These are phyloP conservation scores for Platynereis dumerilii DNA, from an alignment of 2,888 invertebrate species.

Conservation along the genomic window DNA sequence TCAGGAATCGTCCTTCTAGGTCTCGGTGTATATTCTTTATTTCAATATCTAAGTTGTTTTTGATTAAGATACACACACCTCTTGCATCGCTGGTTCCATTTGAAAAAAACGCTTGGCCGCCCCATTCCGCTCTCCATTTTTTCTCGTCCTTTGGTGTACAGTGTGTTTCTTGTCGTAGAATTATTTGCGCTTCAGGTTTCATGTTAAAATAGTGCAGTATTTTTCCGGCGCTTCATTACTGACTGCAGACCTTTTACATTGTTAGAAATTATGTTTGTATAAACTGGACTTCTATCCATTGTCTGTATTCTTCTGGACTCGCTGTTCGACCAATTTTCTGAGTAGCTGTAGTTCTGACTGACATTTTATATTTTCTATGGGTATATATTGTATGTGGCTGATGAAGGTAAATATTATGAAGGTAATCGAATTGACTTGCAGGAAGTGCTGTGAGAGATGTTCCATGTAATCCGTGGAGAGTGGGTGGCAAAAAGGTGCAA, in stretches of 20 bases:
- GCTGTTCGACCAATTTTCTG: too few relatives aligned
- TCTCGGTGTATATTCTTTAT: not conserved
- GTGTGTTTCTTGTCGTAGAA: not conserved
- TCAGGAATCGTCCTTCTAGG: not conserved
- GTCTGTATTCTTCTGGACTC: too few relatives aligned
- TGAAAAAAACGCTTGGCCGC: too few relatives aligned
- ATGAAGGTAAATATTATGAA: too few relatives aligned
- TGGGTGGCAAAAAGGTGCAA: too few relatives aligned
- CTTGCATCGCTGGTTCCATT: not conserved
- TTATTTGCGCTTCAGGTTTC: not conserved
- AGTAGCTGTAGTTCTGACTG: not conserved
- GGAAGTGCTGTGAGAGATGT: too few relatives aligned
- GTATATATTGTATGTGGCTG: too few relatives aligned
- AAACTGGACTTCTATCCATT: too few relatives aligned
- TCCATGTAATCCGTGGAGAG: too few relatives aligned
- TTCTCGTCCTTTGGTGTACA: not conserved
- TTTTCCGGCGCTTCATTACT: not conserved
- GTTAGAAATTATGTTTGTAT: not conserved
- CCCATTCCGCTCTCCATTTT: not conserved
- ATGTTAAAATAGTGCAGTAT: not conserved
- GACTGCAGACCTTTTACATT: not conserved
- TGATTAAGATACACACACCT: not conserved
- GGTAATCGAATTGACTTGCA: too few relatives aligned
- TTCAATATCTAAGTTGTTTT: not conserved
- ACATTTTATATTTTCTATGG: not conserved